Base-by-base conservation (phyloP, 2,797 vertebrate genomes). In the Setipinna tenuifilis region DNA sequence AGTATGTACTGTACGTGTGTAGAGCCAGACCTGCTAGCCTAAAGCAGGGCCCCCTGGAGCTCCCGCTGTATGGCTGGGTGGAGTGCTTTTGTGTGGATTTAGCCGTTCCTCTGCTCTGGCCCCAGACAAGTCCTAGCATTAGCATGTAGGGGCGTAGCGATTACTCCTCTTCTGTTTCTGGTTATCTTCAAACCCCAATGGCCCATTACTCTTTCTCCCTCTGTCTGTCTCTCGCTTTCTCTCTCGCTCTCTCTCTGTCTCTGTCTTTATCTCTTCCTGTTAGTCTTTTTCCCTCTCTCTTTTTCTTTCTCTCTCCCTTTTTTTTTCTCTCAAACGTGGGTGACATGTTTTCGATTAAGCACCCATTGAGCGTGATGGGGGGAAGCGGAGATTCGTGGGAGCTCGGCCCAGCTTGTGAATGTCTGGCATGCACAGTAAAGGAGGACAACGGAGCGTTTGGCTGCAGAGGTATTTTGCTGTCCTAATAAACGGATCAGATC, bases 261-360 rank as follows among this genome's bases (percentile, higher is more conserved):
- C 50, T 54, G 50, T 54, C 50, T 54, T 54, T 54, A 2, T 14
- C 14, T 54, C 50, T 54, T 14, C 2, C 50, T 54, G 9, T 9
- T 54, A 10, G 50, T 19, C 58, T 59, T 59, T 59, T 21, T 31
- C 14, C 10, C 11, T 14, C 25, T 71, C 65, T 35, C 17, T 59
- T 0, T 59, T 11, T 21, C 58, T 59, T 2, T 59, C 17, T 59
- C 0, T 17, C 28, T 23, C 12, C 35, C 23, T 68, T 11, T n/a
- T 6, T 25, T 23, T 71, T 0, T 71, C 41, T 25, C 46, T 17
- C 31, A 68, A 84, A 17, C 83, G 11, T 23, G 80, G 50, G 82
- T 12, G 86, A 86, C 78, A 75, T 82, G 80, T 48, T 87, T 89
- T 89, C 59, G 84, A 85, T 89, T 83, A 87, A 58, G 88, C 88